phyloP scores from a whole-genome alignment of 2,888 invertebrate species.

The Euplexia lucipara region DNA sequence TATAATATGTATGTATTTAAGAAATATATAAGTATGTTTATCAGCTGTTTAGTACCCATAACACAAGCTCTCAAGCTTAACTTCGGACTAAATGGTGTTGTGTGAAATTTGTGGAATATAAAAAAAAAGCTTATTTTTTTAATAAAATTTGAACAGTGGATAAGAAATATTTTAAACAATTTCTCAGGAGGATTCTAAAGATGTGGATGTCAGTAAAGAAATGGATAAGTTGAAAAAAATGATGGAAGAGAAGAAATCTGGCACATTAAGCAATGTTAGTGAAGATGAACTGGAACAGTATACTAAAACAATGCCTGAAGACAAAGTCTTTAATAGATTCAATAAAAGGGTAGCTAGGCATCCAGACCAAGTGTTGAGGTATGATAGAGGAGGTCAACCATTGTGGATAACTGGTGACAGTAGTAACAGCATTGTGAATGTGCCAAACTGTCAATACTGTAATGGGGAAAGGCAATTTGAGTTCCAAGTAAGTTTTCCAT shows the following conservation, averaged over 20 bases:
- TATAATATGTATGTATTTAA: too few relatives aligned
- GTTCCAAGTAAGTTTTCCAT: constrained; percentile 92
- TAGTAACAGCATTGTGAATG: constrained; percentile 75
- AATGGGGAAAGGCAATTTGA: constrained; percentile 95
- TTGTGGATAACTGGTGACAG: constrained; percentile 95
- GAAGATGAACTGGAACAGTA: constrained; percentile 94
- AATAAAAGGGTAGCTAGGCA: constrained; percentile 92
- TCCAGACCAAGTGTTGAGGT: constrained; percentile 96
- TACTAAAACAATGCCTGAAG: constrained; percentile 91
- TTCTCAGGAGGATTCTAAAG: constrained; percentile 77
- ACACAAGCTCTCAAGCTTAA: too few relatives aligned
- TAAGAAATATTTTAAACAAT: background rate
- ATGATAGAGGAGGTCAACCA: constrained; percentile 94
- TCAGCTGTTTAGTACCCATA: too few relatives aligned
- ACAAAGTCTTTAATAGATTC: constrained; percentile 95
- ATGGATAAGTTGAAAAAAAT: constrained; percentile 87
- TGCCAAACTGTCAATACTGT: constrained; percentile 95
- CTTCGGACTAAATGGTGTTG: too few relatives aligned
- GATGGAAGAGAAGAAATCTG: constrained; percentile 91
- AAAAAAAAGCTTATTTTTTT: too few relatives aligned
- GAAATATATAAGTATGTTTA: too few relatives aligned
- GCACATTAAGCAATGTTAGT: constrained; percentile 91
- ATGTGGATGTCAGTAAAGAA: constrained; percentile 88
- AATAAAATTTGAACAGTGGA: background rate
- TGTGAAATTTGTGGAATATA: too few relatives aligned